Evolutionary conservation across 2,888 invertebrate genomes (phyloP), one percentile per base, ranked within the genome.

Genomic region (Aricia artaxerxes): DNA sequence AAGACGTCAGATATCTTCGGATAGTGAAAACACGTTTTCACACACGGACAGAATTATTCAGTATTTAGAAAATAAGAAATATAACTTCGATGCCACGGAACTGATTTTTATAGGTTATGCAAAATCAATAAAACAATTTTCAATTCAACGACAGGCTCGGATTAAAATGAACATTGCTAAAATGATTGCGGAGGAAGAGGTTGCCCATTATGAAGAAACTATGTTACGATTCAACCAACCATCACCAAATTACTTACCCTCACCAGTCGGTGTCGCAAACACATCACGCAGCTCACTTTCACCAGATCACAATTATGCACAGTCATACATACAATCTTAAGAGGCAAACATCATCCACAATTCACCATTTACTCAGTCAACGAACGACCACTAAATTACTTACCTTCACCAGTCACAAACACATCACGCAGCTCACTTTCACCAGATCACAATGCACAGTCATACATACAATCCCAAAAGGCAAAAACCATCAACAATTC

Each of bases 131-230:
- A 73, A 73, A 73, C 38, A 73, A 73, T 73, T 73, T 73, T 72
- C 73, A 73, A 73, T 73, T 73, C 73, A 73, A 73, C 38, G 73
- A 73, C 73, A 38, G 73, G 73, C 38, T 38, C 35, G 57, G 57
- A 57, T 57, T 57, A 57, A 57, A 57, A 57, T 57, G 3, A 57
- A 57, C 57, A 57, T 57, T 73, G 73, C 38, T 73, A 73, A 16
- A 73, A 73, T 73, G 73, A 73, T 73, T 73, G 73, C 40, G 73
- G 73, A 38, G 40, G 73, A 73, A 73, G 73, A 73, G 38, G 73
- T 73, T 73, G 73, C 73, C 73, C 73, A 73, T 73, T 40, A 73
- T 73, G 73, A 73, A 73, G 73, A 73, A 73, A 40, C 73, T 73
- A 73, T 73, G 40, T 73, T 38, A 73, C 73, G 40, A 73, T 73